Base-by-base conservation (phyloP, 2,888 invertebrate species). In the Platycnemis pennipes region DNA sequence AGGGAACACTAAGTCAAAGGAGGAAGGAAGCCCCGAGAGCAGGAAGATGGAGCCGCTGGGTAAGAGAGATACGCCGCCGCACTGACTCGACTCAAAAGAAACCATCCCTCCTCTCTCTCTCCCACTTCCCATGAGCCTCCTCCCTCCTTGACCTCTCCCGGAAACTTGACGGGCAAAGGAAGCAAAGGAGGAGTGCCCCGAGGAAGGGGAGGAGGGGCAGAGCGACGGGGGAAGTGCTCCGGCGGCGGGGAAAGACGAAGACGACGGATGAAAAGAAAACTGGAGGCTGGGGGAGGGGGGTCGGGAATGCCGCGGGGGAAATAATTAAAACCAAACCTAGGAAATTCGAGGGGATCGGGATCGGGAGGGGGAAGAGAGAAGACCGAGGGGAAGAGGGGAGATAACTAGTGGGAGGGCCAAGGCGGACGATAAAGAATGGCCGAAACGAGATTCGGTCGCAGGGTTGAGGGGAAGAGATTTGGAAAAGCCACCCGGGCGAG, bases 111-210 rank as follows among this genome's bases (percentile, higher is more conserved):
- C 69, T 37, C 31, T 77, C 77, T 37, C 63, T 16, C 5, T 63
- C 77, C 56, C 63, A 42, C 49, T 56, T 26, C 37, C 63, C n/a
- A 22, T 26, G 42, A 42, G 22, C 63, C 26, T 26, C 26, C 89
- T 56, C 56, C 53, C 89, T 53, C 89, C 37, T 53, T 77, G 77
- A 77, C 89, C 56, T 69, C 63, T 19, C 63, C 53, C 13, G n/a
- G 91, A 63, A 63, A 37, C 44, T 49, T 56, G 91, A 63, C 63
- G 42, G 42, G 56, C 63, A 42, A 69, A 91, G 91, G 63, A 42
- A 44, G 44, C 91, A 16, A 45, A 45, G 26, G 63, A 45, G 44
- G 16, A 31, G 22, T 11, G 26, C 91, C n/a, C 13, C 11, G 3
- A 45, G 49, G 44, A 37, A 31, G 26, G 56, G 42, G 42, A 63